Evolutionary conservation across 2,797 vertebrate species (phyloP).

Genomic region (Myotis daubentonii): DNA sequence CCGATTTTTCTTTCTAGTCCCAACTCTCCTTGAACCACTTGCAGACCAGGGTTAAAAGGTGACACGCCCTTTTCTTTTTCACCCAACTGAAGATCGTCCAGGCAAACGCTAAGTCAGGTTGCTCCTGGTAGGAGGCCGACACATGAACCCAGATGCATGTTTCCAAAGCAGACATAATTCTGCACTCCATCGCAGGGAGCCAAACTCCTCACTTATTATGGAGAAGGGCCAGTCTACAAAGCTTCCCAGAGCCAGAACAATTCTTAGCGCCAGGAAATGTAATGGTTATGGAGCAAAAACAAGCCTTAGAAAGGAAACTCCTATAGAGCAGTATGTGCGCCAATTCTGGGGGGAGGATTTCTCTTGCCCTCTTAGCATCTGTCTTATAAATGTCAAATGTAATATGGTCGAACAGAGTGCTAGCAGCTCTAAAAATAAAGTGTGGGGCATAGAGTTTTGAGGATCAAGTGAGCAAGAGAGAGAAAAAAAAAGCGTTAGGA

Average conservation of each 20-base stretch:
- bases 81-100: conserved; percentile 81
- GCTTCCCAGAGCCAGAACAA: conserved; percentile 38
- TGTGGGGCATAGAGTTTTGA: not conserved
- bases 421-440: conserved; percentile 35
- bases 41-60: conserved; percentile 86
- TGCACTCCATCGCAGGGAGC: conserved; percentile 31
- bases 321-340: conserved; percentile 9
- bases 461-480: not conserved
- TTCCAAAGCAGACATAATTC: conserved; percentile 56
- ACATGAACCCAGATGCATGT: conserved; percentile 55
- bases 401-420: not conserved
- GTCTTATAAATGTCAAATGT: not conserved
- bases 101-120: conserved; percentile 9
- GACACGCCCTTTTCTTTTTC: conserved; percentile 86
- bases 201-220: conserved; percentile 56
- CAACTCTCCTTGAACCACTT: conserved; percentile 87
- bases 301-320: conserved; percentile 66
- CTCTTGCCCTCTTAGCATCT: conserved; percentile 7
- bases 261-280: conserved; percentile 46
- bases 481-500: not conserved
- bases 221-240: conserved; percentile 49
- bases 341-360: conserved; percentile 55
- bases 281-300: conserved; percentile 53
- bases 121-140: not conserved
- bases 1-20: conserved; percentile 87